These are phyloP conservation scores for Procapra przewalskii DNA, from an alignment of 2,113 vertebrate genomes.

Conservation along the genomic window DNA sequence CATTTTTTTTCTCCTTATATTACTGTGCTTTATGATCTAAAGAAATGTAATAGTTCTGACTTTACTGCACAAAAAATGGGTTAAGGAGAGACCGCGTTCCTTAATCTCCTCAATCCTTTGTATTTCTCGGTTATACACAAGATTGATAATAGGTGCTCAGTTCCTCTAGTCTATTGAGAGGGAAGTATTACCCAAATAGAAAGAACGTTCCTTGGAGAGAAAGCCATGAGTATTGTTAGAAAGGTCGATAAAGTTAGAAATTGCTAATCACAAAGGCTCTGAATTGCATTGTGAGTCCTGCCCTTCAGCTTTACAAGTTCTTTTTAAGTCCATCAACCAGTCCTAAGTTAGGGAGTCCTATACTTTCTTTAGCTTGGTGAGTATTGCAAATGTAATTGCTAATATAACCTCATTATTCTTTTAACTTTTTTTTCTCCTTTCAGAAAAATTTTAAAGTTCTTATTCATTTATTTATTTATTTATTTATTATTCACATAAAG, in stretches of 20 bases:
- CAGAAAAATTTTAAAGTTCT: background rate
- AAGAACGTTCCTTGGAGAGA: background rate
- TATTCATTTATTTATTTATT: background rate
- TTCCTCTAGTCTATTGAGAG: background rate
- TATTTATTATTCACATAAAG: background rate
- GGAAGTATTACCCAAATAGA: background rate
- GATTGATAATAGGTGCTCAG: background rate
- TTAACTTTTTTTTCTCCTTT: background rate
- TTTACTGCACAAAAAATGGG: background rate
- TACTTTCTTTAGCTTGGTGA: background rate
- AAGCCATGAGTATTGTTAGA: background rate
- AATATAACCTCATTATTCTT: constrained; percentile 7
- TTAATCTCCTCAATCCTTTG: background rate
- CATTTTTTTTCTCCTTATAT: background rate
- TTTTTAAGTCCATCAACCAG: constrained; percentile 9
- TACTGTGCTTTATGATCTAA: background rate
- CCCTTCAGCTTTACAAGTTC: background rate
- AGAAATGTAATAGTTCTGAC: background rate
- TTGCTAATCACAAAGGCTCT: constrained; percentile 10
- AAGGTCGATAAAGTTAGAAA: constrained; percentile 49
- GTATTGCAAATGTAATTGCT: constrained; percentile 24
- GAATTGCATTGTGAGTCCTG: background rate
- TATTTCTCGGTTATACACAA: background rate
- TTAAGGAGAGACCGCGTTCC: background rate
- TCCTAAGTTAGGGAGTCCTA: background rate